Evolutionary conservation across 2,113 vertebrate genomes (phyloP).

Genomic region (Limanda limanda): DNA sequence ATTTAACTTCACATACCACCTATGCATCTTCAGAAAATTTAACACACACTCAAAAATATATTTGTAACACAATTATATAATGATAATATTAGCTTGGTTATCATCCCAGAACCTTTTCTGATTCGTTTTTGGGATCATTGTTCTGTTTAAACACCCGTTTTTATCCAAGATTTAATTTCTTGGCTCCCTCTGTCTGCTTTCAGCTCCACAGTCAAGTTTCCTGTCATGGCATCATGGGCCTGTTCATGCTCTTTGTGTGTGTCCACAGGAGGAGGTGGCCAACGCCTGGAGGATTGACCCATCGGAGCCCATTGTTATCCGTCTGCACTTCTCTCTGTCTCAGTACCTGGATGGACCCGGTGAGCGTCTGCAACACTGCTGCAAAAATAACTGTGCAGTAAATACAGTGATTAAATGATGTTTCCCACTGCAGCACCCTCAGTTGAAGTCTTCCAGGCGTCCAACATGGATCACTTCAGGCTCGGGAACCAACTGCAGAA

Average conservation of each 20-base stretch:
- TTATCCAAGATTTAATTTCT: neutral
- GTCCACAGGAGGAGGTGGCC: conserved; percentile 86
- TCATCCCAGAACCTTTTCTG: neutral
- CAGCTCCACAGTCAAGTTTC: neutral
- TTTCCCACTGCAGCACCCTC: conserved; percentile 84
- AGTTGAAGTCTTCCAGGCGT: conserved; percentile 93
- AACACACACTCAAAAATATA: too few relatives aligned
- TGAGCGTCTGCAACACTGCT: conserved; percentile 72
- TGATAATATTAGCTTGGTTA: too few relatives aligned
- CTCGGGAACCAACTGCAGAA: conserved; percentile 92
- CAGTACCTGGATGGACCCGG: conserved; percentile 94
- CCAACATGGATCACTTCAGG: conserved; percentile 89
- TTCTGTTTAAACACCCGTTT: neutral
- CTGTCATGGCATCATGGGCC: neutral
- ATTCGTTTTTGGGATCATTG: neutral
- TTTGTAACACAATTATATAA: too few relatives aligned
- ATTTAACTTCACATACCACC: too few relatives aligned
- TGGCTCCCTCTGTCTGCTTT: neutral
- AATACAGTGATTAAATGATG: neutral
- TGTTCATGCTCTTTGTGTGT: conserved; percentile 22
- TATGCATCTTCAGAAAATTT: too few relatives aligned
- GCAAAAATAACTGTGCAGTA: neutral
- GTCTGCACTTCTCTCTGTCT: conserved; percentile 91
- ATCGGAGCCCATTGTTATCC: conserved; percentile 89
- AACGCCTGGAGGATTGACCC: conserved; percentile 91